Base-by-base conservation (phyloP, 2,888 invertebrate genomes). In the Euproctis similis region DNA sequence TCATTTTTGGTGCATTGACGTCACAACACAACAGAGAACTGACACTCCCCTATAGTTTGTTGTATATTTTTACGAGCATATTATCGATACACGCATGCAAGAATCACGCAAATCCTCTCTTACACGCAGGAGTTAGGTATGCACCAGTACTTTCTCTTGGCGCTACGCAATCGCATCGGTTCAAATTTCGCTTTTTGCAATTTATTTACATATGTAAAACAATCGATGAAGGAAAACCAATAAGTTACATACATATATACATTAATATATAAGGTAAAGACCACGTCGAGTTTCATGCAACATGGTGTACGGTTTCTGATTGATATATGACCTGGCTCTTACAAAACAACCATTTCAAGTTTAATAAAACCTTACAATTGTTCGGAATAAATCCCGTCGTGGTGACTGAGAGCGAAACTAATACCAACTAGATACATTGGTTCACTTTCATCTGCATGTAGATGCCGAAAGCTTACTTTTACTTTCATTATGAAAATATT, bases 391-490 rank as follows among this genome's bases (percentile, higher is more conserved):
- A 39, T 44, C 34, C 51, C 50, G 47, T 53, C 53, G 52, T 54
- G 57, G 55, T 57, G 45, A 55, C 46, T 55, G 74, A 76, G 71
- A 78, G 80, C 75, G 78, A 69, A 76, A 69, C 77, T 70, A 78
- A 78, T 63, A 67, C 62, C 56, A 61, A 55, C 68, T 57, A 64
- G 67, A 57, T 58, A 61, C 58, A n/a, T 60, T 53, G 62, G 40
- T 72, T 76, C 74, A 78, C 81, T 78, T 82, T 82, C 81, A 72
- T 78, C 70, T 59, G 59, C 59, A 4, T 53, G 48, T 63, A 66
- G 68, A 71, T 62, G 65, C 75, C 71, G 77, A 78, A 80, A 78
- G 75, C 62, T 41, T 62, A 75, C 81, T 82, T 77, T 82, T 81
- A 81, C 81, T 81, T 77, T 80, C 75, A 42, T 44, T 59, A 65